These are phyloP conservation scores for Baronia brevicornis DNA, from an alignment of 2,888 invertebrate species.

Conservation along the genomic window DNA sequence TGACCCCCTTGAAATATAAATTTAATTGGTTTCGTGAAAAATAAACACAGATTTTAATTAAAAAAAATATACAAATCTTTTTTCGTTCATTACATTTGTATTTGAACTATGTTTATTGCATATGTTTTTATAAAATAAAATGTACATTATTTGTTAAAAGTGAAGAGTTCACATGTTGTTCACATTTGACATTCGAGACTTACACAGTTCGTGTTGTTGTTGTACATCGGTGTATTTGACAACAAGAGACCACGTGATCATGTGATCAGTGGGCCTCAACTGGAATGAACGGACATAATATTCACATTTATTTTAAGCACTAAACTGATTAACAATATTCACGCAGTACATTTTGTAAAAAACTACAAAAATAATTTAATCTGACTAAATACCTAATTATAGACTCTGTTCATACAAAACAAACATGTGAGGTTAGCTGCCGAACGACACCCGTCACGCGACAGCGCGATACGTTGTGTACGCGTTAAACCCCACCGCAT, in stretches of 20 bases:
- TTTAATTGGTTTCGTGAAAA: too few species aligned
- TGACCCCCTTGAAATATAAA: too few species aligned
- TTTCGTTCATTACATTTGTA: too few species aligned
- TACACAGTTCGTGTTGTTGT: too few species aligned
- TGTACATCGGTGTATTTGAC: too few species aligned
- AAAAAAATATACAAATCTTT: constrained; percentile 4
- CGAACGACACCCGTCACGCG: not conserved
- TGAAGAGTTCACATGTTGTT: too few species aligned
- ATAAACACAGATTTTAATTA: too few species aligned
- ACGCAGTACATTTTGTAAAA: constrained; percentile 8
- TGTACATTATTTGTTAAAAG: too few species aligned
- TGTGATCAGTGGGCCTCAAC: not conserved
- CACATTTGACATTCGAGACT: too few species aligned
- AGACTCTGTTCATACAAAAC: constrained; percentile 22
- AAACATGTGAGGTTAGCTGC: constrained; percentile 9
- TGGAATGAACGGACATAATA: constrained; percentile 2
- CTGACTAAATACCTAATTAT: constrained; percentile 16
- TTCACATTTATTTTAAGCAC: constrained; percentile 6
- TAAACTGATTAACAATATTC: constrained; percentile 8
- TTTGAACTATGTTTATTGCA: too few species aligned
- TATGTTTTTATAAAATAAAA: not conserved
- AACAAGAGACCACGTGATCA: too few species aligned
- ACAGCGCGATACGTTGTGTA: not conserved
- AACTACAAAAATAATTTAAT: constrained; percentile 13
- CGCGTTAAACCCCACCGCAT: too few species aligned